Base-by-base conservation (phyloP, 1,140 invertebrate genomes). In the Pemphigus obesinymphae region DNA sequence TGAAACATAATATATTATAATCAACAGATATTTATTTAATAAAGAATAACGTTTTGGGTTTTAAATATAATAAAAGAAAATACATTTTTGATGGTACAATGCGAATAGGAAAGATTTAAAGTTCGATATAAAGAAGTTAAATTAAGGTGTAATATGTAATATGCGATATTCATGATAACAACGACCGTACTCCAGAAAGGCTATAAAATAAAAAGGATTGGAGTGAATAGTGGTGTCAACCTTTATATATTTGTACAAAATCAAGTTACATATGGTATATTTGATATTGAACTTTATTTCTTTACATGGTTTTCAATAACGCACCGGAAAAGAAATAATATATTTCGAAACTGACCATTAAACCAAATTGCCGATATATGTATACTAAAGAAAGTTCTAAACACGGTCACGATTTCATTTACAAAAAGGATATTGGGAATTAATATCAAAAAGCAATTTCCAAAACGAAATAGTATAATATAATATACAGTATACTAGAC, bases 241-340 rank as follows among this genome's bases (percentile, higher is more conserved):
- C 23, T 23, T 70, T 70, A 70, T 63, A 63, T 70, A 43, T 70
- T 70, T 70, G 66, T 43, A n/a, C 10, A 66, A 37, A 37, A 66
- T 66, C n/a, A 34, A 10, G 66, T 70, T 70, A 17, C 17, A 43
- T 45, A 26, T 10, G 37, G 37, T 43, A 70, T 13, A 23, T 40
- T 66, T 23, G 34, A n/a, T 66, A 37, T 66, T 37, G 40, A 70
- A 43, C 45, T 45, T 15, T n/a, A 17, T 55, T 26, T 23, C n/a
- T 26, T 55, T 40, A 34, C n/a, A 17, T n/a, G 40, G 1, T 13
- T 70, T 70, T 13, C 37, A 29, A 70, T 70, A 11, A 23, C 43
- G 11, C n/a, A n/a, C 4, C n/a, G n/a, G 26, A 17, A 43, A 70
- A 43, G 10, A 70, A 45, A 23, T 70, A 45, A 1, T 31, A 11